Conservation (phyloP, 2,113 vertebrate genomes). For the Hepsetus odoe region DNA sequence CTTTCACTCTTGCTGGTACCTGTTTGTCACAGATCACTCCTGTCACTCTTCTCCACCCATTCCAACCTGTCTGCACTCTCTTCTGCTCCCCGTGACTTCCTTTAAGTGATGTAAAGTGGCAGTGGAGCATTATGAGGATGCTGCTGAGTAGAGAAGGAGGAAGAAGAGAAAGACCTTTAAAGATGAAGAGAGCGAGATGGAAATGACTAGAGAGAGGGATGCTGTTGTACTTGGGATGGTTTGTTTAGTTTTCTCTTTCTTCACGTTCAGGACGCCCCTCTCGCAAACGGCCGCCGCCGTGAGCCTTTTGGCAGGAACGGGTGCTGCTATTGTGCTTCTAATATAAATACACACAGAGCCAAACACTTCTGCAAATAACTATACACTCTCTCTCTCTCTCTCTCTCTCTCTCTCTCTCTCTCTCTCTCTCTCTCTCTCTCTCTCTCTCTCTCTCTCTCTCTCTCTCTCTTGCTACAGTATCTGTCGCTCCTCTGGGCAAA, state of each 20-base stretch:
- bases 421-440: conserved; percentile 2
- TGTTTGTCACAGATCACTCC: too few relatives aligned
- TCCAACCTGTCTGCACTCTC: too few relatives aligned
- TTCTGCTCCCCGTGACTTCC: too few relatives aligned
- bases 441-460: conserved; percentile 27
- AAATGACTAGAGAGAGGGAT: neutral
- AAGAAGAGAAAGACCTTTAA: neutral
- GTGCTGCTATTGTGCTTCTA: neutral
- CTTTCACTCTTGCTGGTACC: too few relatives aligned
- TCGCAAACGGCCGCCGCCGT: neutral
- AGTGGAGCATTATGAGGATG: too few relatives aligned
- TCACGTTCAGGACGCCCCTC: neutral
- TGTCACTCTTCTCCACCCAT: too few relatives aligned
- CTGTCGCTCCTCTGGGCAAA: conserved; percentile 71
- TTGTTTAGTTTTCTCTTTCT: conserved; percentile 6
- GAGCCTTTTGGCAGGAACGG: neutral
- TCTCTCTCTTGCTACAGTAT: conserved; percentile 53
- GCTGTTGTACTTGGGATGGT: neutral
- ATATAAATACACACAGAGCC: conserved; percentile 14
- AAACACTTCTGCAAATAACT: neutral
- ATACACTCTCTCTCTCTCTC: neutral
- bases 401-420: neutral
- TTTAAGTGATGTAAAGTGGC: too few relatives aligned
- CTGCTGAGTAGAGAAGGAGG: neutral
- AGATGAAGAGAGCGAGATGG: neutral